Conservation (phyloP, 2,113 vertebrate species). For the Apteryx owenii region DNA sequence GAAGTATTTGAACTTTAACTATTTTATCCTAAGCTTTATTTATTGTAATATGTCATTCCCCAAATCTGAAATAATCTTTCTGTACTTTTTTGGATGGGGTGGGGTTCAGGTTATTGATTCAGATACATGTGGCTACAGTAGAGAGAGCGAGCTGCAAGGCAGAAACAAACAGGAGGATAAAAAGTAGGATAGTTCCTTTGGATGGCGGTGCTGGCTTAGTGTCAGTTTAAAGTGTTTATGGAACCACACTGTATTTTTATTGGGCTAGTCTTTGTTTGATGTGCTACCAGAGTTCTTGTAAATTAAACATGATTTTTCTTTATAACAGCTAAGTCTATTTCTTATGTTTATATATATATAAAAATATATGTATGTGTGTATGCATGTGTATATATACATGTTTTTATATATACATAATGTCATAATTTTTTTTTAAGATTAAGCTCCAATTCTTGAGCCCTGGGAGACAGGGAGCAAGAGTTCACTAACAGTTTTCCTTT, state of each 20-base stretch:
- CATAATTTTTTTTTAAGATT: neutral
- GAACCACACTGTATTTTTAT: accelerated
- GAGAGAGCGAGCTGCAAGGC: neutral
- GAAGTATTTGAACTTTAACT: neutral
- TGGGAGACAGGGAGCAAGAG: neutral
- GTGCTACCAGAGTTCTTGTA: accelerated
- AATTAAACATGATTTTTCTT: neutral
- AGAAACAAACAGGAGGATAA: neutral
- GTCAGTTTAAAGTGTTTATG: neutral
- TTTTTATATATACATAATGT: too few species aligned
- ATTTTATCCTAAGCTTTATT: neutral
- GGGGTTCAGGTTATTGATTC: neutral
- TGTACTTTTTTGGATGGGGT: accelerated
- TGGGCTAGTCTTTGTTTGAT: neutral
- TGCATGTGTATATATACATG: too few species aligned
- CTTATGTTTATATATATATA: too few species aligned
- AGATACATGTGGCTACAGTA: accelerated
- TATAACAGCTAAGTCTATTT: neutral
- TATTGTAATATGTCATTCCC: accelerated
- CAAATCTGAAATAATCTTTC: neutral
- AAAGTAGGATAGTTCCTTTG: neutral
- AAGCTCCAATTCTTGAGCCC: neutral
- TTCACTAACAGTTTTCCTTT: neutral
- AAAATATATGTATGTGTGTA: too few species aligned
- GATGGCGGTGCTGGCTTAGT: too few species aligned